Evolutionary conservation across 2,797 vertebrate genomes (phyloP).

Genomic region (Falco cherrug): DNA sequence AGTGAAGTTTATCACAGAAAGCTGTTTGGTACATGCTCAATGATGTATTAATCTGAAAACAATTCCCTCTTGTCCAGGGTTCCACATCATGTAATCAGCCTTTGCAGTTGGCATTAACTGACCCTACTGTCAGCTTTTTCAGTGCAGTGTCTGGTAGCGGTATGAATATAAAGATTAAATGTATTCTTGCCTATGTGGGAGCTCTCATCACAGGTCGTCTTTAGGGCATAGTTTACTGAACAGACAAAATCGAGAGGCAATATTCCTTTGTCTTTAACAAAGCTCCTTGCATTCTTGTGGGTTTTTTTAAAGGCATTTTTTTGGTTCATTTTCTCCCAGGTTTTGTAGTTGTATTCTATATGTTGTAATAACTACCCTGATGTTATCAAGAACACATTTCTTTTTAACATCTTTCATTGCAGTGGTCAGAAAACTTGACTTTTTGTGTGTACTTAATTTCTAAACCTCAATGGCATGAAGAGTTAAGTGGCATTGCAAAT

Average conservation of each 20-base stretch:
- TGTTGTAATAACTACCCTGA: background rate
- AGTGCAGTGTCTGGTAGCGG: background rate
- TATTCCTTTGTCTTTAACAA: background rate
- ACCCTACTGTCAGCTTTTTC: background rate
- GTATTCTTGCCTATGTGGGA: background rate
- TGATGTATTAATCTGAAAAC: constrained; percentile 20
- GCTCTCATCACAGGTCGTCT: background rate
- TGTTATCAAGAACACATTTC: background rate
- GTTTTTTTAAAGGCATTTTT: background rate
- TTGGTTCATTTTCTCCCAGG: background rate
- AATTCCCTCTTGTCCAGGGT: background rate
- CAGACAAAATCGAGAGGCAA: background rate
- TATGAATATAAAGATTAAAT: background rate
- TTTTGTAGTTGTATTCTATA: background rate
- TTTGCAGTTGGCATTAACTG: background rate
- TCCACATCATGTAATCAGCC: background rate
- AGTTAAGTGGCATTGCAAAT: background rate
- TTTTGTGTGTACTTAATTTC: background rate
- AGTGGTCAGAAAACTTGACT: background rate
- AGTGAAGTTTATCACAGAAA: constrained; percentile 10
- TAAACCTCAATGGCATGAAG: background rate
- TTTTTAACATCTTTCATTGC: background rate
- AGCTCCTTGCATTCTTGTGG: background rate
- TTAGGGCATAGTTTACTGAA: background rate
- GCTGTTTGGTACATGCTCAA: background rate